Percentiles rank a stretch among this genome's conserved stretches.
Conservation (phyloP, 35 echinoderm and acorn worm genomes). For the Ptychodera flava region DNA sequence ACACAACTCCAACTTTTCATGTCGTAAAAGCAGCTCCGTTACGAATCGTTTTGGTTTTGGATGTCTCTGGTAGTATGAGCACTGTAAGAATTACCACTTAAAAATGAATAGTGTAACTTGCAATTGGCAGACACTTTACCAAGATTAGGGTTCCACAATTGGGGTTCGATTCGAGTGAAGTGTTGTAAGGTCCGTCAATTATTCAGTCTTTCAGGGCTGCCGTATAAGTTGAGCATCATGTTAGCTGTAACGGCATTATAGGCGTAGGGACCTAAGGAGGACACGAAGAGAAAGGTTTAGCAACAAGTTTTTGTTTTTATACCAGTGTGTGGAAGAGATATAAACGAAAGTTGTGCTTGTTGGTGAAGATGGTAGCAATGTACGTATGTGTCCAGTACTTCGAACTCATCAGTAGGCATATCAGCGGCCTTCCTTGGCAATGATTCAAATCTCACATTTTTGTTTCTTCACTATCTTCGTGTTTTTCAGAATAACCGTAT, state of each 20-base stretch:
- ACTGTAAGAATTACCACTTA: too few species aligned
- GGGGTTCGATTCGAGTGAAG: not conserved
- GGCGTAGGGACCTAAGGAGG: too few species aligned
- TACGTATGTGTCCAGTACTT: too few species aligned
- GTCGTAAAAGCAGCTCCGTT: constrained; percentile 29
- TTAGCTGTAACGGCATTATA: too few species aligned
- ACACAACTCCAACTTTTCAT: constrained; percentile 35
- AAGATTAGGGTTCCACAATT: not conserved
- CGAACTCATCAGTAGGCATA: not conserved
- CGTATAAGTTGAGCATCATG: too few species aligned
- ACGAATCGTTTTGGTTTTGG: constrained; percentile 58
- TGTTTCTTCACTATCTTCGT: not conserved
- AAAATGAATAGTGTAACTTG: too few species aligned
- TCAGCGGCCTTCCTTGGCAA: not conserved
- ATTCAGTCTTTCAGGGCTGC: not conserved
- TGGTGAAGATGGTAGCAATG: too few species aligned
- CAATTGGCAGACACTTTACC: not conserved
- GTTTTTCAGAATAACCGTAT: not conserved
- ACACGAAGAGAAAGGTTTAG: too few species aligned
- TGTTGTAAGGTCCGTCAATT: not conserved
- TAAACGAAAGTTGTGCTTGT: too few species aligned
- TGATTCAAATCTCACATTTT: not conserved
- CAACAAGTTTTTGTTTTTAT: too few species aligned
- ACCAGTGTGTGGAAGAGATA: too few species aligned
- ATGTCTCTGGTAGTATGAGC: constrained; percentile 65